Conservation (phyloP, 2,797 vertebrate genomes). For the Pachyuromys duprasi region DNA sequence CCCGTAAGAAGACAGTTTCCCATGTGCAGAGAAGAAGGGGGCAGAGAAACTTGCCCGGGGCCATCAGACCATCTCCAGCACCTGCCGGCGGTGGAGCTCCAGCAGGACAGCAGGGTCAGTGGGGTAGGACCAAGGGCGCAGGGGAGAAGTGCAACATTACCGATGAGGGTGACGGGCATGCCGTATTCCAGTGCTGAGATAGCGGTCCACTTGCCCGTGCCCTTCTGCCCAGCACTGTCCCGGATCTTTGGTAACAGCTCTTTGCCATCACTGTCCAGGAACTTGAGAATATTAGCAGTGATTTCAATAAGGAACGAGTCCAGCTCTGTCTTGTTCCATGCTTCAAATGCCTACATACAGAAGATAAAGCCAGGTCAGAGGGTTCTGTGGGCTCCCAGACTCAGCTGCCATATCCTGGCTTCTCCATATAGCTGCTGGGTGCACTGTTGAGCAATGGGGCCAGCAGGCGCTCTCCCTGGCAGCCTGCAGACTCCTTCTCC, state of each 20-base stretch:
- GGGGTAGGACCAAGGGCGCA: accelerated
- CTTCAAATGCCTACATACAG: conserved; percentile 90
- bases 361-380: neutral
- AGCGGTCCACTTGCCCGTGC: conserved; percentile 99
- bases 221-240: conserved; percentile 98
- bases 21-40: neutral
- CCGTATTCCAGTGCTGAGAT: conserved; percentile 97
- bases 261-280: conserved; percentile 90
- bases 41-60: neutral
- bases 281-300: conserved; percentile 97
- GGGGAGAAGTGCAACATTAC: conserved; percentile 82
- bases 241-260: conserved; percentile 96
- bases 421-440: accelerated
- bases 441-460: accelerated
- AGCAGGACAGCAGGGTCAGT: neutral
- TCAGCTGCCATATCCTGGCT: accelerated
- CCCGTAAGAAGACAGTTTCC: neutral
- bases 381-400: accelerated
- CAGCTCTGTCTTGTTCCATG: conserved; percentile 98
- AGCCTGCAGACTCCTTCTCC: neutral
- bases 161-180: conserved; percentile 97
- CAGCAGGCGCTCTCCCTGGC: neutral
- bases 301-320: conserved; percentile 99
- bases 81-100: neutral
- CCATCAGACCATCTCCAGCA: neutral